Conservation (phyloP, 2,888 invertebrate genomes). For the Philopedon plagiatum region DNA sequence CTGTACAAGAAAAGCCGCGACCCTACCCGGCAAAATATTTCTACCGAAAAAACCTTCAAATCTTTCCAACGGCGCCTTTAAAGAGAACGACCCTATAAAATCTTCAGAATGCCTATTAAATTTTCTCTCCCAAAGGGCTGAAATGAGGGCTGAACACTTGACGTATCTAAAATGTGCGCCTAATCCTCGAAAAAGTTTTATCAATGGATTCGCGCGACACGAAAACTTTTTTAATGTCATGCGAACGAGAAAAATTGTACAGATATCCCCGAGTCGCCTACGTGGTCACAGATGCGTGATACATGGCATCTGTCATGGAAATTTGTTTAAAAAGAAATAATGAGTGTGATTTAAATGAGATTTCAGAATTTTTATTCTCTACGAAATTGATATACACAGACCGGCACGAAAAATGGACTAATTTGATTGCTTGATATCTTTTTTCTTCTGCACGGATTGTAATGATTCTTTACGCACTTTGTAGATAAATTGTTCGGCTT, state of each 20-base stretch:
- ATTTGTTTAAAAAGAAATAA: conserved; percentile 23
- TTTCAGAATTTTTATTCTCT: neutral
- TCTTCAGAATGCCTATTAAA: conserved; percentile 1
- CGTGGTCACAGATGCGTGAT: conserved; percentile 35
- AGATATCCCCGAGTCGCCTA: conserved; percentile 24
- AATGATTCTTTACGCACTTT: too few species aligned
- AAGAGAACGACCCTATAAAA: conserved; percentile 4
- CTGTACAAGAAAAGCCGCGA: too few species aligned
- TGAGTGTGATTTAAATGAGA: conserved; percentile 6
- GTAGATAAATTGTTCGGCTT: too few species aligned
- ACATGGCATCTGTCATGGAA: conserved; percentile 12
- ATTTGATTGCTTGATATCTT: too few species aligned
- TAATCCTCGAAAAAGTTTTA: conserved; percentile 34
- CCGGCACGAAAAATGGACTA: too few species aligned
- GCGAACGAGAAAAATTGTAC: conserved; percentile 25
- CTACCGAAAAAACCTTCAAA: neutral
- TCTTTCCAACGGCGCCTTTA: neutral
- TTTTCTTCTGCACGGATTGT: too few species aligned
- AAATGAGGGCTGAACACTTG: conserved; percentile 26
- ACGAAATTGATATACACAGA: too few species aligned
- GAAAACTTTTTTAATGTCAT: conserved; percentile 29
- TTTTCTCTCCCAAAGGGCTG: neutral
- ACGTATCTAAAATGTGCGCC: conserved; percentile 32
- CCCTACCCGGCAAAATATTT: too few species aligned
- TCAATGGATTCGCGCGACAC: conserved; percentile 21